Evolutionary conservation across 2,113 vertebrate species (phyloP).

Genomic region (Boulengeromyrus knoepffleri): DNA sequence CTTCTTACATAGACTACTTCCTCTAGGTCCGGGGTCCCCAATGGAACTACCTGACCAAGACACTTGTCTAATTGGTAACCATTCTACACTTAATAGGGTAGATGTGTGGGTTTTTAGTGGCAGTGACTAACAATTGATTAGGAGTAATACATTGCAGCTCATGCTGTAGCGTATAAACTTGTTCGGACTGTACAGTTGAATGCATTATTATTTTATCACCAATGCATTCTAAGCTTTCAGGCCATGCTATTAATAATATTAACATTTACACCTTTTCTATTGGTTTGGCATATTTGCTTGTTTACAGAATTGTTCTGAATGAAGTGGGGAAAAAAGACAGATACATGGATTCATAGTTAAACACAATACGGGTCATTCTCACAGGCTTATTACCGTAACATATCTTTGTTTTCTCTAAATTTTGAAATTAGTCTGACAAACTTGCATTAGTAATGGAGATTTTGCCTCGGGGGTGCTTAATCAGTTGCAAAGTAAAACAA

Average conservation of each 20-base stretch:
- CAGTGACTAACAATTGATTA: neutral
- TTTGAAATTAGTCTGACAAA: neutral
- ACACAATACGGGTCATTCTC: neutral
- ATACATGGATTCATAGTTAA: neutral
- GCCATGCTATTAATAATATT: neutral
- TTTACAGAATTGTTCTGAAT: neutral
- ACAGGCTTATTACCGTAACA: neutral
- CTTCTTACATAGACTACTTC: neutral
- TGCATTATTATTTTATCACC: neutral
- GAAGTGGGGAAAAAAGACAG: neutral
- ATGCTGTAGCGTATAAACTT: neutral
- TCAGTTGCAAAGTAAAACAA: neutral
- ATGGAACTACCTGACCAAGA: neutral
- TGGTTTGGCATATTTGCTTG: neutral
- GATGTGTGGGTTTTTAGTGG: neutral
- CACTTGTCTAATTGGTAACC: neutral
- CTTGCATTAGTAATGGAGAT: neutral
- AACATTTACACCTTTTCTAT: neutral
- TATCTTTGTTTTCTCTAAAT: neutral
- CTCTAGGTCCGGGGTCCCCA: neutral
- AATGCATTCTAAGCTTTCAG: neutral
- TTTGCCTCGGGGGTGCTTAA: neutral
- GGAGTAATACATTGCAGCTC: neutral
- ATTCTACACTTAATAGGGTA: neutral
- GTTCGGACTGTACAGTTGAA: too few species aligned